phyloP scores from a whole-genome alignment of 2,113 vertebrate species.

The Chaetodon trifascialis region DNA sequence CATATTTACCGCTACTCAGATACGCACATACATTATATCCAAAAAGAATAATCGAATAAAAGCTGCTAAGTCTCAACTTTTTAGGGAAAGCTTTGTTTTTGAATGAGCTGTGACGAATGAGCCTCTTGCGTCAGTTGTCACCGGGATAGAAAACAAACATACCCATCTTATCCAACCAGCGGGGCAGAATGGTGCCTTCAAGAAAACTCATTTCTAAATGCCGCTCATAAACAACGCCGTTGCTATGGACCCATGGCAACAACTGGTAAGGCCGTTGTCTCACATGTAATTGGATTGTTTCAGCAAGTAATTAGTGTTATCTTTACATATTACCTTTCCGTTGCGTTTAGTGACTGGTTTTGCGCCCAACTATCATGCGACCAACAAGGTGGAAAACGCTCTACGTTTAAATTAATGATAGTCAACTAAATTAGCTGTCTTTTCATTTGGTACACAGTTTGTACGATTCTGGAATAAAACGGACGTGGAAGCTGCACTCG shows the following conservation, averaged over 20 bases:
- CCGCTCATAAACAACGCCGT: neutral
- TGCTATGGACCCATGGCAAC: neutral
- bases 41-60: neutral
- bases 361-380: neutral
- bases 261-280: neutral
- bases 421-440: too few relatives aligned
- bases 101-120: neutral
- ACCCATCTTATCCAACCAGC: neutral
- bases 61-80: neutral
- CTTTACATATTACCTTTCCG: fast-evolving
- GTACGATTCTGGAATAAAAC: neutral
- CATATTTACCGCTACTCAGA: neutral
- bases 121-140: neutral
- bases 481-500: too few relatives aligned
- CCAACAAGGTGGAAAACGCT: neutral
- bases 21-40: neutral
- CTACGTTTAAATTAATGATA: neutral
- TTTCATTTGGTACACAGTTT: neutral
- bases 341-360: neutral
- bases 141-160: neutral
- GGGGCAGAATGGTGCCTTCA: constrained; percentile 9
- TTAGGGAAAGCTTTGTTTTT: neutral
- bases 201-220: fast-evolving
- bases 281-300: neutral
- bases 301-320: too few relatives aligned